These are phyloP conservation scores for Conchocele bisecta DNA, from an alignment of 2,888 invertebrate species.

Conservation along the genomic window DNA sequence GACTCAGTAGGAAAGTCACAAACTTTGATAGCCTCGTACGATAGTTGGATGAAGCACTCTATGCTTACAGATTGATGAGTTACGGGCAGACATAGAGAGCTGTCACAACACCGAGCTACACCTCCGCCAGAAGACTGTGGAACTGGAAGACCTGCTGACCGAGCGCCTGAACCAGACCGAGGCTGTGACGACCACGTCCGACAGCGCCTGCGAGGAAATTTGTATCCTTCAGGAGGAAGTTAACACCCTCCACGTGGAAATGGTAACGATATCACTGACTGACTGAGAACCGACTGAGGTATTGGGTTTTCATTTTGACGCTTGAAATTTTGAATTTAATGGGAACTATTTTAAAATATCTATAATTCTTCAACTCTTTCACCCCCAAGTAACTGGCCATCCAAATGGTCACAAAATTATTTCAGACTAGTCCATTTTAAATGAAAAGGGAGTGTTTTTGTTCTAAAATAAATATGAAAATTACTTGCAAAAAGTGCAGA, in stretches of 20 bases:
- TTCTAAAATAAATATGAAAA: too few relatives aligned
- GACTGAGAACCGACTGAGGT: neutral
- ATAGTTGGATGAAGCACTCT: too few relatives aligned
- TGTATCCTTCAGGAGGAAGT: slow-evolving; percentile 50
- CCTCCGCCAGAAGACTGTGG: slow-evolving; percentile 36
- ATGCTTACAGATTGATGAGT: slow-evolving; percentile 53
- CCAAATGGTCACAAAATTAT: too few relatives aligned
- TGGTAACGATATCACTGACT: slow-evolving; percentile 22
- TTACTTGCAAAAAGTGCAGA: too few relatives aligned
- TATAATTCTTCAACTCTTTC: too few relatives aligned
- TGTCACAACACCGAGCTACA: slow-evolving; percentile 28
- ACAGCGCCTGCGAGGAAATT: slow-evolving; percentile 44
- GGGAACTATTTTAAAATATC: too few relatives aligned
- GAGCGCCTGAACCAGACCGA: slow-evolving; percentile 44
- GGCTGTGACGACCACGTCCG: slow-evolving; percentile 29
- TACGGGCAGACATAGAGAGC: slow-evolving; percentile 48
- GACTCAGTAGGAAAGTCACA: too few relatives aligned
- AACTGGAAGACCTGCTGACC: slow-evolving; percentile 55
- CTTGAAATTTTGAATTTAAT: neutral
- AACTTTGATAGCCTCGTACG: too few relatives aligned
- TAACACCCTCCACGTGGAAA: slow-evolving; percentile 41
- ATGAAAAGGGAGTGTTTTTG: too few relatives aligned
- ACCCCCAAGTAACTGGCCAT: too few relatives aligned
- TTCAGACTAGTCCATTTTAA: too few relatives aligned
- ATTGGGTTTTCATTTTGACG: neutral